Percentiles rank a stretch among this genome's conserved stretches.
These are phyloP conservation scores for Pelosia muscerda DNA, from an alignment of 2,888 invertebrate genomes.

Conservation along the genomic window DNA sequence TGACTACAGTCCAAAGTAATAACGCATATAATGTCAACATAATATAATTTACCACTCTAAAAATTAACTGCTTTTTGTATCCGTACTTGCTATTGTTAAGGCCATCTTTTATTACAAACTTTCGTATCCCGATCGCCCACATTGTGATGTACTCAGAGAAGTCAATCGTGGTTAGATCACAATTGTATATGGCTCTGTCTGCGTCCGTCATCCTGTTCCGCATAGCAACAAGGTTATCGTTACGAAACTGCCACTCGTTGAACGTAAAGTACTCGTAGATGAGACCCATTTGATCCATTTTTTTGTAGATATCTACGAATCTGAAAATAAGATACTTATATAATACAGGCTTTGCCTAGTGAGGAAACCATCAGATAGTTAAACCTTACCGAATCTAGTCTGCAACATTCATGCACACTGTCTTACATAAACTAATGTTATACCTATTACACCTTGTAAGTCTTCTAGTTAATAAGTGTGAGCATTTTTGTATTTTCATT, in stretches of 20 bases:
- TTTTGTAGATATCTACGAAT: constrained; percentile 6
- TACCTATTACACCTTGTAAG: no score
- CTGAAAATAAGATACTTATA: constrained; percentile 11
- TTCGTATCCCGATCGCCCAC: constrained; percentile 15
- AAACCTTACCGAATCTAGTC: no score
- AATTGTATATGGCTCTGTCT: constrained; percentile 21
- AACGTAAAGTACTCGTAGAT: constrained; percentile 10
- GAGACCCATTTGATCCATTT: constrained; percentile 7
- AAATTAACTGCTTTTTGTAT: not conserved
- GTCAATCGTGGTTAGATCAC: constrained; percentile 11
- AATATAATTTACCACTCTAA: not conserved
- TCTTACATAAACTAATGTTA: no score
- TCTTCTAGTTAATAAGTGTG: no score
- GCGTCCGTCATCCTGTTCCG: not conserved
- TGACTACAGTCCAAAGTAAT: not conserved
- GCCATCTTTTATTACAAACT: constrained; percentile 13
- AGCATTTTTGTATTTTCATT: no score
- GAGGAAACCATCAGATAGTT: no score
- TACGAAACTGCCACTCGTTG: constrained; percentile 13
- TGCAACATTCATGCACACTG: no score
- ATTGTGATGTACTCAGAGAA: not conserved
- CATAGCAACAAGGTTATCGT: constrained; percentile 14
- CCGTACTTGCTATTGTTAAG: not conserved
- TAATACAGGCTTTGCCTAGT: no score
- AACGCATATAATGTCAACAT: not conserved